Percentiles rank a stretch among this genome's conserved stretches.
phyloP scores from a whole-genome alignment of 2,113 vertebrate genomes.

The Recurvirostra avosetta region DNA sequence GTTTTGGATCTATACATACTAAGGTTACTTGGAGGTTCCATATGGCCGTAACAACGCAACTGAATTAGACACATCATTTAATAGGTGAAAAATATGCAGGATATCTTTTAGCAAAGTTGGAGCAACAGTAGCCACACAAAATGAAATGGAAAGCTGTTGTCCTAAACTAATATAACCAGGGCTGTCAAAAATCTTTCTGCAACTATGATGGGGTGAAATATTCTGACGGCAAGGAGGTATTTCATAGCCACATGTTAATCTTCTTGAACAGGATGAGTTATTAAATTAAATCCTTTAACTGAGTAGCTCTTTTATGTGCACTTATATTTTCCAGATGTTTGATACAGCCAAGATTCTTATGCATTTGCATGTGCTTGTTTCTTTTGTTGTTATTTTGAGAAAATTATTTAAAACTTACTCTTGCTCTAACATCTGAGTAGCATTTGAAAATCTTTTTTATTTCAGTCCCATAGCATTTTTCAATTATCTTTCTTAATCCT shows the following conservation, averaged over 20 bases:
- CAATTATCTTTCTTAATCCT: not conserved
- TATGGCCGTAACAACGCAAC: not conserved
- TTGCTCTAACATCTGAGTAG: not conserved
- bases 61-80: not conserved
- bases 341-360: not conserved
- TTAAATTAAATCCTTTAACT: not conserved
- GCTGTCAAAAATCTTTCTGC: not conserved
- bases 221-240: not conserved
- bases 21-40: not conserved
- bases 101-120: not conserved
- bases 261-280: not conserved
- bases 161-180: not conserved
- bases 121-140: not conserved
- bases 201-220: not conserved
- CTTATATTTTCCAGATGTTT: constrained; percentile 42
- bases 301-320: not conserved
- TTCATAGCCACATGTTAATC: constrained; percentile 3
- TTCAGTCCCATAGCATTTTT: not conserved
- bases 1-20: not conserved
- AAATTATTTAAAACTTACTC: not conserved
- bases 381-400: constrained; percentile 9
- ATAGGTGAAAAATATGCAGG: not conserved
- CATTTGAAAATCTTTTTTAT: not conserved
- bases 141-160: not conserved
- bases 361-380: not conserved